phyloP scores from a whole-genome alignment of 2,113 vertebrate species.

The Poeciliopsis prolifica region DNA sequence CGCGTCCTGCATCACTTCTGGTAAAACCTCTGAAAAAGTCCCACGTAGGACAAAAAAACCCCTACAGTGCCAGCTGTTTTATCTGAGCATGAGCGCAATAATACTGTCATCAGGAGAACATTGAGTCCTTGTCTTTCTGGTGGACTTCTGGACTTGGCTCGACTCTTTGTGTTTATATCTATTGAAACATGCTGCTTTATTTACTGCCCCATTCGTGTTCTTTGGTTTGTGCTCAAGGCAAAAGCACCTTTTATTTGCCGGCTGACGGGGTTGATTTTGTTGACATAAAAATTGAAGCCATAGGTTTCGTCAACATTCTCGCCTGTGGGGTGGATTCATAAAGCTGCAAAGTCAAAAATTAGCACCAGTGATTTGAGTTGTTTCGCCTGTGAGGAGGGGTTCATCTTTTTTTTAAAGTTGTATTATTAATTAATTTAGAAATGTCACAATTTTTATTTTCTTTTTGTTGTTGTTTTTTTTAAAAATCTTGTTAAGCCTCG shows the following conservation, averaged over 20 bases:
- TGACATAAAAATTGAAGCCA: too few species aligned
- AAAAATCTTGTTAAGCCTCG: neutral
- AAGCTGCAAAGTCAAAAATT: too few species aligned
- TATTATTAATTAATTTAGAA: too few species aligned
- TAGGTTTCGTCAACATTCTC: too few species aligned
- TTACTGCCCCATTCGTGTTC: neutral
- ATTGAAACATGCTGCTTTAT: neutral
- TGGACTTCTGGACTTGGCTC: constrained; percentile 2
- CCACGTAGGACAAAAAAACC: neutral
- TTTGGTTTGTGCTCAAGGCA: neutral
- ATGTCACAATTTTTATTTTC: too few species aligned
- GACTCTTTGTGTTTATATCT: constrained; percentile 8
- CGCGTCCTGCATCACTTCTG: constrained; percentile 46
- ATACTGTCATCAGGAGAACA: constrained; percentile 17
- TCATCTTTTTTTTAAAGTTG: too few species aligned
- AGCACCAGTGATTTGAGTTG: too few species aligned
- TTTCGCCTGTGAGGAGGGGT: too few species aligned
- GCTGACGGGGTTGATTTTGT: too few species aligned
- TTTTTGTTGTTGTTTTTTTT: neutral
- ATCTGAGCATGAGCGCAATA: constrained; percentile 4
- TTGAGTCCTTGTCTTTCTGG: neutral
- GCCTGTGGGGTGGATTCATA: too few species aligned
- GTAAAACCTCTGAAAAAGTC: constrained; percentile 37
- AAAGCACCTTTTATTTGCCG: too few species aligned
- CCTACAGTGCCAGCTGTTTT: neutral